Percentiles rank a stretch among this genome's conserved stretches.
These are phyloP conservation scores for Oreonectes daqikongensis DNA, from an alignment of 2,797 vertebrate species.

Conservation along the genomic window DNA sequence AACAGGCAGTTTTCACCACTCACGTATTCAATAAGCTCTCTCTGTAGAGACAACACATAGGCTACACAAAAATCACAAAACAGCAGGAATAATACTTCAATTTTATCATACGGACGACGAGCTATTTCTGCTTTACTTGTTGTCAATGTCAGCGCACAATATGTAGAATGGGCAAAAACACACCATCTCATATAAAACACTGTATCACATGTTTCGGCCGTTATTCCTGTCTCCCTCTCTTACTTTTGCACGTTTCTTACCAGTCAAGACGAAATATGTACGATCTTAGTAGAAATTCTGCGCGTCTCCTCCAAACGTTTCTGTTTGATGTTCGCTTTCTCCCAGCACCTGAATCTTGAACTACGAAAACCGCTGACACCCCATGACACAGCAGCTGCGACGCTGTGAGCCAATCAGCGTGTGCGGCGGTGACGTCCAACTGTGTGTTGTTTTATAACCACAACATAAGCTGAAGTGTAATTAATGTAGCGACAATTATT, in stretches of 20 bases:
- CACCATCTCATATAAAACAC: too few species aligned
- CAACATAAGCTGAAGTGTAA: neutral
- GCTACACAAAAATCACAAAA: too few species aligned
- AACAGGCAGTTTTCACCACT: neutral
- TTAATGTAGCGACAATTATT: neutral
- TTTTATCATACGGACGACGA: too few species aligned
- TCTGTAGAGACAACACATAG: too few species aligned
- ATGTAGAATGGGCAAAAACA: too few species aligned
- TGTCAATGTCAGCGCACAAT: too few species aligned
- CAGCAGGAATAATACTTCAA: too few species aligned
- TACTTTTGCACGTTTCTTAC: neutral
- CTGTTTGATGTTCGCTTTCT: neutral
- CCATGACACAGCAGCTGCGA: conserved; percentile 28
- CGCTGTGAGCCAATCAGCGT: conserved; percentile 24
- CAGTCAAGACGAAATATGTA: neutral
- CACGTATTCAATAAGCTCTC: too few species aligned
- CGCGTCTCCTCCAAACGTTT: neutral
- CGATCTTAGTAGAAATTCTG: neutral
- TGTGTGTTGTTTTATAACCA: neutral
- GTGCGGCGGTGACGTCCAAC: neutral
- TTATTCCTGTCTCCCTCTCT: neutral
- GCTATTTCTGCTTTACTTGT: too few species aligned
- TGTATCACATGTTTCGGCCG: too few species aligned
- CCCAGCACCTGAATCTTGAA: neutral
- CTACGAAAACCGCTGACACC: conserved; percentile 15